Conservation (phyloP, 1,140 invertebrate species). For the Solenopsis fugax region DNA sequence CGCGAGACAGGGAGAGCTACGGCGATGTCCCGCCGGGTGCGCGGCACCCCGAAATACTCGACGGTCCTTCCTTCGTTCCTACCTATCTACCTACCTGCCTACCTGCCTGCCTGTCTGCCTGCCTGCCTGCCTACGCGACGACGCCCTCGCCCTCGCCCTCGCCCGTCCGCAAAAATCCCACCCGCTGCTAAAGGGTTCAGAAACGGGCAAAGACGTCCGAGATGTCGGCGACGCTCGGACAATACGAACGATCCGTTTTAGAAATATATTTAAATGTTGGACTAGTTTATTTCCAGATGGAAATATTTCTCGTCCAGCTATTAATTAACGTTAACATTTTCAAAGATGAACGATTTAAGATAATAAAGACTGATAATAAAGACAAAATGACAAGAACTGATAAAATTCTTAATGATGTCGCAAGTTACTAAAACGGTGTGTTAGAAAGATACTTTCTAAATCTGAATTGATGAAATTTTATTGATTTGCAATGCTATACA, state of each 20-base stretch:
- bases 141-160: not conserved
- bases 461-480: no score
- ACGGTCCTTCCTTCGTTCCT: not conserved
- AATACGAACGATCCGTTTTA: not conserved
- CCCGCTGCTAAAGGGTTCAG: slow-evolving; percentile 4
- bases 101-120: not conserved
- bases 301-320: not conserved
- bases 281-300: not conserved
- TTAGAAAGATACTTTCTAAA: not conserved
- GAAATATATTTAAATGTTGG: not conserved
- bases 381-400: not conserved
- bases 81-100: not conserved
- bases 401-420: not conserved
- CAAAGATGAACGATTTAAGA: not conserved
- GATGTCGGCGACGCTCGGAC: not conserved
- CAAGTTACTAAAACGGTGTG: not conserved
- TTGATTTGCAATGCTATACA: no score
- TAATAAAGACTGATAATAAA: not conserved
- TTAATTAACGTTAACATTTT: not conserved
- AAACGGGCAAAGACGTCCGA: not conserved
- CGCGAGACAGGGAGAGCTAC: slow-evolving; percentile 67
- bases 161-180: slow-evolving; percentile 24
- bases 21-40: slow-evolving; percentile 54
- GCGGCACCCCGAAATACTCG: slow-evolving; percentile 50
- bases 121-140: not conserved